phyloP scores from a whole-genome alignment of 1,140 invertebrate species.

The Eufriesea mexicana region DNA sequence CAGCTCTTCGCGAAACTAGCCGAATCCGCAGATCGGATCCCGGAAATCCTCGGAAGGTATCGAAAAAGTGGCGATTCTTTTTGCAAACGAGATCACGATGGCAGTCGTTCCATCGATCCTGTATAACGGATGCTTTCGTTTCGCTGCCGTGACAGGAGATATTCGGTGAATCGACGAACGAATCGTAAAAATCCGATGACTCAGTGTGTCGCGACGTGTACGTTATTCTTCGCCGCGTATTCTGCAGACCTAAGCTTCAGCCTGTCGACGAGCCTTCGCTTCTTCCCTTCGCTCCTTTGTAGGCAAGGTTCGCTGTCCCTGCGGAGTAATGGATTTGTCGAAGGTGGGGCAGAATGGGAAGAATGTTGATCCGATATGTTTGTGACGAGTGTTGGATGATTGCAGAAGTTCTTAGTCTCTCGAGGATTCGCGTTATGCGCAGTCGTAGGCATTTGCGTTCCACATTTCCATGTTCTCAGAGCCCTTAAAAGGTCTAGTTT shows the following conservation, averaged over 20 bases:
- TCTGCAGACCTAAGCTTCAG: slow-evolving; percentile 56
- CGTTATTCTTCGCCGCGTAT: slow-evolving; percentile 55
- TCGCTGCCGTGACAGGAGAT: not conserved
- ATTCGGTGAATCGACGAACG: slow-evolving; percentile 22
- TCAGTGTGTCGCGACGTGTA: slow-evolving; percentile 46
- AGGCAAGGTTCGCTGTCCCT: slow-evolving; percentile 51
- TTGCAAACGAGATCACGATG: not conserved
- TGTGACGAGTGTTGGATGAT: slow-evolving; percentile 32
- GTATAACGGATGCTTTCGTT: slow-evolving; percentile 46
- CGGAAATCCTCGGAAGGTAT: not conserved
- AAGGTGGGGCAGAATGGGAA: slow-evolving; percentile 23
- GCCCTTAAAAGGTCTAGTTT: too few relatives aligned
- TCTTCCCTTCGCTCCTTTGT: not conserved
- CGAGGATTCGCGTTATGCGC: not conserved
- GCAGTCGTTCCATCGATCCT: not conserved
- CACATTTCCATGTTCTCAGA: too few relatives aligned
- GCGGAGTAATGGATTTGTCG: slow-evolving; percentile 43
- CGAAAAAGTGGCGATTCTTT: slow-evolving; percentile 43
- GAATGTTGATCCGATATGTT: slow-evolving; percentile 17
- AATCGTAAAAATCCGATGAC: slow-evolving; percentile 63
- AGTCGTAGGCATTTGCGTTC: too few relatives aligned
- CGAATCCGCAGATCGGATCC: slow-evolving; percentile 9
- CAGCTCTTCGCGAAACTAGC: not conserved
- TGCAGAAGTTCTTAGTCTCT: slow-evolving; percentile 44
- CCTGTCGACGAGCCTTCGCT: not conserved